Conservation (phyloP, 2,888 invertebrate species). For the Helleia helle region DNA sequence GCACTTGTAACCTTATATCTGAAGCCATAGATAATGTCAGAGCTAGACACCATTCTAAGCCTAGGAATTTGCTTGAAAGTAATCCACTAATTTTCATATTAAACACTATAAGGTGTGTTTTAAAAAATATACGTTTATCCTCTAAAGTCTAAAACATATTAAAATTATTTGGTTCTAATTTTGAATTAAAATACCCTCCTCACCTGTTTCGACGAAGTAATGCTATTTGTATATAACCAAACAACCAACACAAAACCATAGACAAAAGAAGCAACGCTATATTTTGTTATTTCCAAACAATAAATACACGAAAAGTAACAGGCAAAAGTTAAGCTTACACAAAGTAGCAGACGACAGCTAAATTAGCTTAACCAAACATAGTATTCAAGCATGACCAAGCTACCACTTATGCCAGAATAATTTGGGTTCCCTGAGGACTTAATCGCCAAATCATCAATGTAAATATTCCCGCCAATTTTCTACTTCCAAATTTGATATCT, state of each 20-base stretch:
- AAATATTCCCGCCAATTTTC: conserved; percentile 56
- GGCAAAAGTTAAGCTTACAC: too few relatives aligned
- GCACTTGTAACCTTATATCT: not conserved
- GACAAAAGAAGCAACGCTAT: too few relatives aligned
- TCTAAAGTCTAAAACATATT: too few relatives aligned
- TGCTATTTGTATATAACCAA: too few relatives aligned
- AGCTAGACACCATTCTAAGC: not conserved
- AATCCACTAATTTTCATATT: not conserved
- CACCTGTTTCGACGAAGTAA: too few relatives aligned
- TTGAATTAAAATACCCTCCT: too few relatives aligned
- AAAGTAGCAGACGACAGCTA: not conserved
- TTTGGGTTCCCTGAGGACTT: conserved; percentile 21
- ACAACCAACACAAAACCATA: too few relatives aligned
- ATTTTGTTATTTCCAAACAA: too few relatives aligned
- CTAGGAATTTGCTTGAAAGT: not conserved
- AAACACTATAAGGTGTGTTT: not conserved
- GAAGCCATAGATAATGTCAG: not conserved
- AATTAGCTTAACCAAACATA: not conserved
- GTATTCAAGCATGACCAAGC: not conserved
- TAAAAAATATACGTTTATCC: too few relatives aligned
- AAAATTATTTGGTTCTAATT: not conserved
- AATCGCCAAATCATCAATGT: conserved; percentile 44
- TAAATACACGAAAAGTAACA: too few relatives aligned
- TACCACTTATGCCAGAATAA: not conserved
- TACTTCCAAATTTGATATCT: conserved; percentile 54